These are phyloP conservation scores for Ichneumoninae sp. DNA, from an alignment of 2,888 invertebrate species.

Conservation along the genomic window DNA sequence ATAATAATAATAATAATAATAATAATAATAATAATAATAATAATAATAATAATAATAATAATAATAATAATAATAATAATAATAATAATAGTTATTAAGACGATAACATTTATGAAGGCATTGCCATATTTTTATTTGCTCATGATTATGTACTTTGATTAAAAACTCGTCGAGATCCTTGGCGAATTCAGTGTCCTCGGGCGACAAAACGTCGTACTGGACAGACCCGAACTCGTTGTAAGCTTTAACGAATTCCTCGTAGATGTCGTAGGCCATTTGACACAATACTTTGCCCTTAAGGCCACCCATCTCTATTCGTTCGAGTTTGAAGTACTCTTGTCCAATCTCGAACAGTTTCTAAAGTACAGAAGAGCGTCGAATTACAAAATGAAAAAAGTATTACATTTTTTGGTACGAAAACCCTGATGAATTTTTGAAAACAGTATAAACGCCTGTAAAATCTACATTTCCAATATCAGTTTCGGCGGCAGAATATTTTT, in stretches of 20 bases:
- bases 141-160: slow-evolving; percentile 83
- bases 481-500: too few species aligned
- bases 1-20: background rate
- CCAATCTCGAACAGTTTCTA: slow-evolving; percentile 91
- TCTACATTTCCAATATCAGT: too few species aligned
- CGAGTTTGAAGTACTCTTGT: slow-evolving; percentile 93
- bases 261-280: slow-evolving; percentile 84
- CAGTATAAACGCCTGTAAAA: too few species aligned
- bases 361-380: slow-evolving; percentile 1
- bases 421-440: too few species aligned
- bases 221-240: slow-evolving; percentile 82
- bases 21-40: background rate
- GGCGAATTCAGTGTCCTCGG: slow-evolving; percentile 88
- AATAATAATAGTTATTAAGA: background rate
- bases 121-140: background rate
- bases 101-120: background rate
- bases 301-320: slow-evolving; percentile 93
- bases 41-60: slow-evolving; percentile 17
- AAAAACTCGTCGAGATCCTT: slow-evolving; percentile 88
- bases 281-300: slow-evolving; percentile 88
- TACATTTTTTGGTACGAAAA: too few species aligned
- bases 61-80: slow-evolving; percentile 13
- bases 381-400: background rate
- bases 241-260: slow-evolving; percentile 78
- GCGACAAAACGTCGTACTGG: slow-evolving; percentile 91